These are phyloP conservation scores for Hofmannophila pseudospretella DNA, from an alignment of 2,888 invertebrate genomes.

Conservation along the genomic window DNA sequence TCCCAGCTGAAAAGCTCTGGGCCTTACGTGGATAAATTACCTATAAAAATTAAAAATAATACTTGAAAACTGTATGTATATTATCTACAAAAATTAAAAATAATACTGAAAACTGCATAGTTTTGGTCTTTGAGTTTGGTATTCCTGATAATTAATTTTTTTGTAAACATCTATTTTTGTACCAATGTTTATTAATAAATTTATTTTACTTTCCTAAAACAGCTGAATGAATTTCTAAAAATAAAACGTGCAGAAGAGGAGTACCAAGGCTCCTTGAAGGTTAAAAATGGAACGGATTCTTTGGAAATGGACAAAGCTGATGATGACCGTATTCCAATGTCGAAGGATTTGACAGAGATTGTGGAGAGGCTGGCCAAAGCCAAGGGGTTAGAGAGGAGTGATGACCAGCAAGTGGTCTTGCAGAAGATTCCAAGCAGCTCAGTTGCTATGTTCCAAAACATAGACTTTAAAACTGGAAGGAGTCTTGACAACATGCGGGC, in stretches of 20 bases:
- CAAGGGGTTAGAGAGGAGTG: slow-evolving; percentile 34
- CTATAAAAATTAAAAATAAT: too few relatives aligned
- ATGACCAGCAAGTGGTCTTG: slow-evolving; percentile 49
- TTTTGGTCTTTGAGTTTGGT: too few relatives aligned
- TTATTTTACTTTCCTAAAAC: too few relatives aligned
- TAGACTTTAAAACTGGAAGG: slow-evolving; percentile 42
- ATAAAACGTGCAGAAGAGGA: slow-evolving; percentile 68
- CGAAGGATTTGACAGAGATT: slow-evolving; percentile 76
- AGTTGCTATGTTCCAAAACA: slow-evolving; percentile 82
- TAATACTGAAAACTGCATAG: too few relatives aligned
- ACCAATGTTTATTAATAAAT: too few relatives aligned
- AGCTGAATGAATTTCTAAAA: slow-evolving; percentile 64
- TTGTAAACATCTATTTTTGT: too few relatives aligned
- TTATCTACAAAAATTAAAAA: too few relatives aligned
- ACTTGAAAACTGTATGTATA: too few relatives aligned
- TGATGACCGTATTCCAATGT: slow-evolving; percentile 56
- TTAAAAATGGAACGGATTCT: slow-evolving; percentile 24
- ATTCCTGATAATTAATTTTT: too few relatives aligned
- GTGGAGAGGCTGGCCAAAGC: slow-evolving; percentile 69
- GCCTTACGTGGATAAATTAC: too few relatives aligned
- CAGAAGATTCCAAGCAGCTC: slow-evolving; percentile 78
- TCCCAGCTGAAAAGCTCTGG: too few relatives aligned
- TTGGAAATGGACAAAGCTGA: slow-evolving; percentile 25
- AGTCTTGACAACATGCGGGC: slow-evolving; percentile 73
- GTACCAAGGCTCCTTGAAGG: slow-evolving; percentile 56